Evolutionary conservation across 2,888 invertebrate genomes (phyloP).

Genomic region (Caenorhabditis doughertyi): DNA sequence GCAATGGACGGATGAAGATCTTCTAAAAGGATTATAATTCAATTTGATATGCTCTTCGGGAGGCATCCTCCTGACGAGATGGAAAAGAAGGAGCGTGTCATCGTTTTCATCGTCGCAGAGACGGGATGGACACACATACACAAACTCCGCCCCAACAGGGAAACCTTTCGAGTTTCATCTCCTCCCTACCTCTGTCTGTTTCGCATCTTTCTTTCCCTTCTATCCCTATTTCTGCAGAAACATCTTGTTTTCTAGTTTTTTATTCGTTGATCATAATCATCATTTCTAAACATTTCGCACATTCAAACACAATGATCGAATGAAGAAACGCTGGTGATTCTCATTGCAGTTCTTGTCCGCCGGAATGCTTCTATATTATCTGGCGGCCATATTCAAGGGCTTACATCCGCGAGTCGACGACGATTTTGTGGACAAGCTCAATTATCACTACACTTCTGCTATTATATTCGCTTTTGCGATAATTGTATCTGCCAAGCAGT

Average conservation of each 20-base stretch:
- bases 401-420: slow-evolving; percentile 83
- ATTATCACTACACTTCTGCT: slow-evolving; percentile 83
- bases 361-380: slow-evolving; percentile 83
- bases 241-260: not conserved
- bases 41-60: slow-evolving; percentile 63
- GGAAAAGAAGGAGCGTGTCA: slow-evolving; percentile 40
- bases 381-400: slow-evolving; percentile 83
- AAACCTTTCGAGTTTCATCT: slow-evolving; percentile 62
- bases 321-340: slow-evolving; percentile 45
- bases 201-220: slow-evolving; percentile 27
- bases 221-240: not conserved
- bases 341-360: slow-evolving; percentile 80
- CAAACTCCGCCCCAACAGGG: slow-evolving; percentile 57
- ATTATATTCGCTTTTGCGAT: slow-evolving; percentile 83
- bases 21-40: slow-evolving; percentile 67
- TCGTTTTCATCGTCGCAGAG: slow-evolving; percentile 51
- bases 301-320: slow-evolving; percentile 10
- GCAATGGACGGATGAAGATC: slow-evolving; percentile 56
- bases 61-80: slow-evolving; percentile 58
- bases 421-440: slow-evolving; percentile 82
- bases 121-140: slow-evolving; percentile 45
- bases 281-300: slow-evolving; percentile 13
- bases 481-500: slow-evolving; percentile 83
- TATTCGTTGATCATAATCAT: slow-evolving; percentile 15
- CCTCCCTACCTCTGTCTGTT: slow-evolving; percentile 63